Base-by-base conservation (phyloP, 2,113 vertebrate species). In the Nyctibius bracteatus region DNA sequence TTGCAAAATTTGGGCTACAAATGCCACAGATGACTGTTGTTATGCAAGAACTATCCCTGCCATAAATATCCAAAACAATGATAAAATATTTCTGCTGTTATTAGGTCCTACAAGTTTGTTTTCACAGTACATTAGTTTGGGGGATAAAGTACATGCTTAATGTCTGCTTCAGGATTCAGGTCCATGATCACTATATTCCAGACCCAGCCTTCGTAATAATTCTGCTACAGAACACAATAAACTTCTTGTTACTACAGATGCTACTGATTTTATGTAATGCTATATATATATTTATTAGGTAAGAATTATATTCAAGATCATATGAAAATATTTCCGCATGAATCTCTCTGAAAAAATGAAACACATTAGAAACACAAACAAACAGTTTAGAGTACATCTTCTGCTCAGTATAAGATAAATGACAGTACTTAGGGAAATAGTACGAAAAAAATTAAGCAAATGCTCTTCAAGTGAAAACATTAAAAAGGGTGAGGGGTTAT, bases 41-140 rank as follows among this genome's bases (percentile, higher is more conserved):
- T 96, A 74, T 37, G 91, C 94, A 97, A 96, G 88, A 90, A 86
- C 81, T 58, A 59, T 39, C 79, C 81, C 90, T 86, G 90, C 71
- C 84, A 88, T 92, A 81, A 95, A 94, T 92, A 95, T 51, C 89
- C 77, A 58, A 80, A 97, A 80, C 71, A 94, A 95, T 88, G 93
- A 96, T 95, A 94, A 96, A 92, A 93, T 93, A 96, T 88, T 96
- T 95, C 82, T 95, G 59, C 88, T 90, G 96, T 90, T 96, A 94
- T 88, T 94, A 92, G 72, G 80, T 81, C 83, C 79, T 81, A 93
- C 94, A 86, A 94, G 96, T 96, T 95, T 97, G 93, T 94, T 96
- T 96, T 94, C 95, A 96, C 84, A 96, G 90, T 51, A 86, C 90
- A 83, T 95, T 94, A 94, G 73, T 57, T 74, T 54, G 62, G 66